Conservation (phyloP, 1,140 invertebrate genomes). For the Heliothis subflexa region DNA sequence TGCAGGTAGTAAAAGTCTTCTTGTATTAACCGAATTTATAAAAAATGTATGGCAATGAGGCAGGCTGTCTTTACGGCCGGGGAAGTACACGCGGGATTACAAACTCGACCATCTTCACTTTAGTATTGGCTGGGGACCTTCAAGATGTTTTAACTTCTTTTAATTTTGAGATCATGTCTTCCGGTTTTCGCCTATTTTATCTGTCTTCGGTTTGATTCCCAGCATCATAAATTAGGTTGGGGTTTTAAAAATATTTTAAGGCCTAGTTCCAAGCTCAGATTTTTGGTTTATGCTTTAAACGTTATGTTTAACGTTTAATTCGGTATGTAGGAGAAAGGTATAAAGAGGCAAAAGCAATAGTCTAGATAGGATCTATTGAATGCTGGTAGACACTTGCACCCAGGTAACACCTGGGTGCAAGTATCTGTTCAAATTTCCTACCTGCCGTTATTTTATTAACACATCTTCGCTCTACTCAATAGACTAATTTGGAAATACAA, state of each 20-base stretch:
- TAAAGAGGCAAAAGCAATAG: too few relatives aligned
- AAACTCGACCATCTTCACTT: constrained; percentile 15
- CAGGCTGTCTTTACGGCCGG: neutral
- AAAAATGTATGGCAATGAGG: constrained; percentile 11
- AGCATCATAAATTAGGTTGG: too few relatives aligned
- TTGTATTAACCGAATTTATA: neutral
- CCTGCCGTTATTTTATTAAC: neutral
- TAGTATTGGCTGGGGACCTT: neutral
- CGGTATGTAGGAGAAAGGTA: too few relatives aligned
- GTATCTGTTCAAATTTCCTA: too few relatives aligned
- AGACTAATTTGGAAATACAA: neutral
- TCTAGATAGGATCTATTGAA: too few relatives aligned
- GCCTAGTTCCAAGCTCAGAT: too few relatives aligned
- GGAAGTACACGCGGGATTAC: neutral
- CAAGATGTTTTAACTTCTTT: neutral
- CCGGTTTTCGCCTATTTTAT: too few relatives aligned
- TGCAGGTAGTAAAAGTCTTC: constrained; percentile 3
- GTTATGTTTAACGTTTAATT: too few relatives aligned
- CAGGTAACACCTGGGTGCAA: too few relatives aligned
- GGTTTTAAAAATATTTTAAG: too few relatives aligned
- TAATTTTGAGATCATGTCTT: neutral
- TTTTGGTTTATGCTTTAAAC: too few relatives aligned
- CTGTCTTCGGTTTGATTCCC: too few relatives aligned
- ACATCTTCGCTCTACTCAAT: neutral
- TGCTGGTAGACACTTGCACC: neutral